Percentiles rank a stretch among this genome's conserved stretches.
Evolutionary conservation across 2,797 vertebrate species (phyloP).

Genomic region (Steatocranus sp.): DNA sequence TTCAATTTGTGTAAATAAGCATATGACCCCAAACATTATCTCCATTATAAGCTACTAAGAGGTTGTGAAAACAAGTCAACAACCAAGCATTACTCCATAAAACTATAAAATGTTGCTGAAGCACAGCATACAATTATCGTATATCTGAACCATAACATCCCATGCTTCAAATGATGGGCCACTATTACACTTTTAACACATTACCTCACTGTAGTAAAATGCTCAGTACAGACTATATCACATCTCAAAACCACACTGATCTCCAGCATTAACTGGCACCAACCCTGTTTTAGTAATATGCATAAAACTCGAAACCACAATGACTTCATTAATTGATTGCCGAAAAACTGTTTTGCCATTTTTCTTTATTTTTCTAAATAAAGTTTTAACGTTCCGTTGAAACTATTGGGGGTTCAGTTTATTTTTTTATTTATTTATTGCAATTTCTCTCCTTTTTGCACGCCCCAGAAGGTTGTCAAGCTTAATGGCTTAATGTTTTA

Average conservation of each 20-base stretch:
- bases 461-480: background rate
- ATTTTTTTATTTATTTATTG: fast-evolving
- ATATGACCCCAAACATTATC: background rate
- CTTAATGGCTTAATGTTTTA: background rate
- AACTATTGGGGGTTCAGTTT: background rate
- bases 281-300: background rate
- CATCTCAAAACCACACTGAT: background rate
- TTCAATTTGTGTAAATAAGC: background rate
- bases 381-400: background rate
- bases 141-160: background rate
- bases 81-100: background rate
- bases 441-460: background rate
- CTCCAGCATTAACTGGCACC: background rate
- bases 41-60: background rate
- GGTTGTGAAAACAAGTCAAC: background rate
- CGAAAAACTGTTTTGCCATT: background rate
- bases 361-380: background rate
- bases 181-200: background rate
- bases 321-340: background rate
- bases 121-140: background rate
- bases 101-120: background rate
- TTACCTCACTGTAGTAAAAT: background rate
- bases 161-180: background rate
- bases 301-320: background rate
- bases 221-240: background rate